Conservation (phyloP, 2,113 vertebrate species). For the Aegithalos caudatus region DNA sequence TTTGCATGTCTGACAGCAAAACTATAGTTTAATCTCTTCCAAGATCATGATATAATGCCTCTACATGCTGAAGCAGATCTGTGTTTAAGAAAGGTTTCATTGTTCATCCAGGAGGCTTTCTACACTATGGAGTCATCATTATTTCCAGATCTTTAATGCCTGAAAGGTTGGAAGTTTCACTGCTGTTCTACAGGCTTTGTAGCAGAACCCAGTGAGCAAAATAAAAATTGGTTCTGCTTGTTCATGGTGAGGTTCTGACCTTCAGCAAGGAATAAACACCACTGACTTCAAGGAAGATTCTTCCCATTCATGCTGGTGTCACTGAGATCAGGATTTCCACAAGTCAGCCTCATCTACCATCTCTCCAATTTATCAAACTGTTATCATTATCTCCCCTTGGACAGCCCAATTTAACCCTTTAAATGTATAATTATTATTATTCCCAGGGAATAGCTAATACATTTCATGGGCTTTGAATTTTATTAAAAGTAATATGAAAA, state of each 20-base stretch:
- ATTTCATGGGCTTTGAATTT: not conserved
- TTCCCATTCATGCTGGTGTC: not conserved
- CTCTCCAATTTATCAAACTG: not conserved
- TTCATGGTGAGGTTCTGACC: not conserved
- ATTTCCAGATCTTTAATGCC: not conserved
- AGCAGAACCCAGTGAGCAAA: not conserved
- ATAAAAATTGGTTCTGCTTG: not conserved
- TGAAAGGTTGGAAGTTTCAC: not conserved
- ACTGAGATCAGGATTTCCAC: not conserved
- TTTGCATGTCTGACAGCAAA: not conserved
- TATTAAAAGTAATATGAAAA: not conserved
- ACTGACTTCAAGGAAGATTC: not conserved
- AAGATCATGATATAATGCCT: not conserved
- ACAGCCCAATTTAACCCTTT: not conserved
- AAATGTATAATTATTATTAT: no score
- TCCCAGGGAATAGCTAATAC: not conserved
- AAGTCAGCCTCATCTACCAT: not conserved
- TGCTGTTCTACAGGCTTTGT: not conserved
- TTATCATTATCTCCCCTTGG: not conserved
- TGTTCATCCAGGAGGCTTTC: not conserved
- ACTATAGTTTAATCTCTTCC: not conserved
- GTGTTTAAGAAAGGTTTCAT: not conserved
- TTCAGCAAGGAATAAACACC: not conserved
- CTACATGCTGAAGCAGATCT: not conserved
- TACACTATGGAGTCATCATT: not conserved